Evolutionary conservation across 2,113 vertebrate species (phyloP), one percentile per base, ranked within the genome.

Genomic region (Hemibates koningsi): DNA sequence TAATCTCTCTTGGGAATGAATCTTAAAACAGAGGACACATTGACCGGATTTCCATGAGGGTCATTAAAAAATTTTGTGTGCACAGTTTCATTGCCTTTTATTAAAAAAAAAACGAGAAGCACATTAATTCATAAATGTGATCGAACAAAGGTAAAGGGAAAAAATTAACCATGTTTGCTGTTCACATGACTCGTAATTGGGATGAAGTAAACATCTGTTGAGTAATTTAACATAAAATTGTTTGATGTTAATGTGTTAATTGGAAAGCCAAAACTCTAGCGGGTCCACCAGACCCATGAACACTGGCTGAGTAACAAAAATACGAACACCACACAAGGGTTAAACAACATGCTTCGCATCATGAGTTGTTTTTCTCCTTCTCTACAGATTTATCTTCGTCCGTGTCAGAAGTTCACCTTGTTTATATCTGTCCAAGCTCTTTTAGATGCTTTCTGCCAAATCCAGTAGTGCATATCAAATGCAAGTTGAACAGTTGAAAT

Each of bases 1-100:
- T 96, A 16, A 41, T 68, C 36, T 68, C 36, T 21, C 36, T 41
- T 38, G 19, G 6, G 10, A 41, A 13, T 68, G 4, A 68, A 32
- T 61, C 16, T 61, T 32, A 34, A 34, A 19, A 61, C 16, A 19
- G 29, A 61, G 1, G 16, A 34, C 57, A 17, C 2, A 61, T 34
- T 68, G 34, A 4, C 63, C n/a, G 0, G 36, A 68, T 21, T 68
- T 41, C 11, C 19, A 38, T 0, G 3, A 38, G 61, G 34, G 32
- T 68, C 63, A 38, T 21, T 38, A 68, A 38, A 21, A 7, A 3
- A 0, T 0, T n/a, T 2, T 66, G 34, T 38, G 34, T 38, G 19
- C 63, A 38, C 63, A 13, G 19, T 68, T 68, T 68, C 6, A 38
- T 66, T 38, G 6, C 6, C 6, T 21, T 21, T 21, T 21, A 21